Percentiles rank a stretch among this genome's conserved stretches.
Conservation (phyloP, 1,140 invertebrate genomes). For the Diabrotica virgifera region DNA sequence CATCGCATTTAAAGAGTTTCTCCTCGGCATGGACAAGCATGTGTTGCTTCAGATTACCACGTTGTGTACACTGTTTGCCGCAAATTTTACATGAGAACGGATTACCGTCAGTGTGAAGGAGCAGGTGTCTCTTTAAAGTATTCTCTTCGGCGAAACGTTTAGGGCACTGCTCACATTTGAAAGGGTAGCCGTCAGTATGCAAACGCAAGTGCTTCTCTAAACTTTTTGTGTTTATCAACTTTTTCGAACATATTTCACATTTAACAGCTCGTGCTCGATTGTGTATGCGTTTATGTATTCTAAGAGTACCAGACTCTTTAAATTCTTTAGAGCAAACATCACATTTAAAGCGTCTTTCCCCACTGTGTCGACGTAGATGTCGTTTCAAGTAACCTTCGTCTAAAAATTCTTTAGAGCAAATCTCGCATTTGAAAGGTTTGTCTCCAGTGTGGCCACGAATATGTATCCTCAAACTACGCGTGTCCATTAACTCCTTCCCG, state of each 20-base stretch:
- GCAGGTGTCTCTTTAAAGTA: background rate
- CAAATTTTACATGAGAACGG: conserved; percentile 5
- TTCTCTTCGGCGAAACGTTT: background rate
- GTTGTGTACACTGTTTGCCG: background rate
- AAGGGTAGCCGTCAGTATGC: conserved; percentile 47
- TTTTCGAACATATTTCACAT: background rate
- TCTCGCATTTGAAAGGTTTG: conserved; percentile 24
- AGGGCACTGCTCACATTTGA: background rate
- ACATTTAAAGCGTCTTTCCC: conserved; percentile 21
- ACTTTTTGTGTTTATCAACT: background rate
- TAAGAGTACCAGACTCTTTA: conserved; percentile 21
- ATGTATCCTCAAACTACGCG: background rate
- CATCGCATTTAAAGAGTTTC: background rate
- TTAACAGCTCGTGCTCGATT: background rate
- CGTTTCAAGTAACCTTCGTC: conserved; percentile 20
- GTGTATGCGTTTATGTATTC: background rate
- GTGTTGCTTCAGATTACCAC: background rate
- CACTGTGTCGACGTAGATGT: conserved; percentile 21
- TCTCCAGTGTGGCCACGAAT: conserved; percentile 11
- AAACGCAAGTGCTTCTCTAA: conserved; percentile 16
- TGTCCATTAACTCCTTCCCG: conserved; percentile 26
- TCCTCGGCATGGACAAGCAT: background rate
- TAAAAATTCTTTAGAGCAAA: conserved; percentile 20
- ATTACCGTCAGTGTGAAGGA: background rate
- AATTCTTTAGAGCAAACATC: conserved; percentile 21